phyloP scores from a whole-genome alignment of 2,113 vertebrate genomes.

The Tachysurus fulvidraco region DNA sequence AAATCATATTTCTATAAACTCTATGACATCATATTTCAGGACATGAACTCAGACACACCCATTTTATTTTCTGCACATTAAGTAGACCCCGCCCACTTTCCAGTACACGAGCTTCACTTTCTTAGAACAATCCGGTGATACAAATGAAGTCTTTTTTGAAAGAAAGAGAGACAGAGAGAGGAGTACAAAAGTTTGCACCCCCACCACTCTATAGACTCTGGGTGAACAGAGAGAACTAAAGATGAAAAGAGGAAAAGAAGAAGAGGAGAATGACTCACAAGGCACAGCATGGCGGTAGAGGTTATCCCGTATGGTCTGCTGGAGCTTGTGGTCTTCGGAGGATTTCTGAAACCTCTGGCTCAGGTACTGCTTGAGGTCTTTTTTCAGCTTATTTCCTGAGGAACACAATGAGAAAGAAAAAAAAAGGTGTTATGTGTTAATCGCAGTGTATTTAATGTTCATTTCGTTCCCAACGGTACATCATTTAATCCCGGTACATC shows the following conservation, averaged over 20 bases:
- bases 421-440: background rate
- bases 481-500: background rate
- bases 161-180: background rate
- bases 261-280: conserved; percentile 81
- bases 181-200: background rate
- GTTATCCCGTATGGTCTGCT: conserved; percentile 95
- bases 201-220: background rate
- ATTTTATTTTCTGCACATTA: background rate
- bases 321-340: conserved; percentile 90
- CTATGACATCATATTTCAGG: background rate
- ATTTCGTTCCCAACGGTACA: too few species aligned
- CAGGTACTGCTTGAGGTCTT: conserved; percentile 93
- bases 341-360: conserved; percentile 97
- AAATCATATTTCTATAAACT: too few species aligned
- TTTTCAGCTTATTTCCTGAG: conserved; percentile 91
- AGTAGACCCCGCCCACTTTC: background rate
- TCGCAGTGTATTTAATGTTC: background rate
- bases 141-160: background rate
- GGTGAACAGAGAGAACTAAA: background rate
- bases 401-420: conserved; percentile 58
- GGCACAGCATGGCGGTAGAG: conserved; percentile 98
- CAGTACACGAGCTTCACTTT: background rate
- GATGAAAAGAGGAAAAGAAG: background rate
- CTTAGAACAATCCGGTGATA: background rate
- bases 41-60: background rate